Base-by-base conservation (phyloP, 2,797 vertebrate species). In the Crocodylus rhombifer region DNA sequence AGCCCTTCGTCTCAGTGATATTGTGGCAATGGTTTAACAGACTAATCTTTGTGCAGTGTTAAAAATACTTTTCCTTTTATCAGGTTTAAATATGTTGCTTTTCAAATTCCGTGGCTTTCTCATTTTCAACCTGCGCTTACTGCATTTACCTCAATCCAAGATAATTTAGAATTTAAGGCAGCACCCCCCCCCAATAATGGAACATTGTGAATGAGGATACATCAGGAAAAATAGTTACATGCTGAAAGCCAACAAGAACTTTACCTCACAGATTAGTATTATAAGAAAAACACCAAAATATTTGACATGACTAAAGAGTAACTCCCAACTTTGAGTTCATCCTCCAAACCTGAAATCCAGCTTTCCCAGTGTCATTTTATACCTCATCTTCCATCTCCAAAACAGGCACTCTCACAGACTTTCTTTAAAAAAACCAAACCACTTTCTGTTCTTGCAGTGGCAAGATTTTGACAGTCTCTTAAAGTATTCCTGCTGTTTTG, bases 371-470 rank as follows among this genome's bases (percentile, higher is more conserved):
- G 20, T 6, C 51, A 74, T 23, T 25, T 26, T 42, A 51, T 51
- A 0, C 0, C 2, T 11, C 1, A 2, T 11, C 56, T 77, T 69
- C 78, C 16, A 12, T 82, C 23, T 76, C 17, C 6, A 21, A 85
- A 9, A 18, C 10, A 86, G 4, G 4, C 20, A 88, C 25, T 69
- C 1, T 42, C 77, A 4, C 21, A 86, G 3, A 2, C 79, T 75
- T 91, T 57, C 25, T 80, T 16, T 77, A 51, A 51, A 51, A 51
- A 51, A 51, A 3, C 9, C 9, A 42, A 42, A 7, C 42, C 42
- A 51, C 42, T 51, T 51, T 51, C 42, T 51, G 9, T 51, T 51
- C 42, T 51, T 51, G 42, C 42, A 51, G 42, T 51, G 42, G 42
- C 9, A 51, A 51, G 10, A 51, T 51, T 51, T 51, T 51, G 42